Evolutionary conservation across 2,113 vertebrate genomes (phyloP).

Genomic region (Ciconia maguari): DNA sequence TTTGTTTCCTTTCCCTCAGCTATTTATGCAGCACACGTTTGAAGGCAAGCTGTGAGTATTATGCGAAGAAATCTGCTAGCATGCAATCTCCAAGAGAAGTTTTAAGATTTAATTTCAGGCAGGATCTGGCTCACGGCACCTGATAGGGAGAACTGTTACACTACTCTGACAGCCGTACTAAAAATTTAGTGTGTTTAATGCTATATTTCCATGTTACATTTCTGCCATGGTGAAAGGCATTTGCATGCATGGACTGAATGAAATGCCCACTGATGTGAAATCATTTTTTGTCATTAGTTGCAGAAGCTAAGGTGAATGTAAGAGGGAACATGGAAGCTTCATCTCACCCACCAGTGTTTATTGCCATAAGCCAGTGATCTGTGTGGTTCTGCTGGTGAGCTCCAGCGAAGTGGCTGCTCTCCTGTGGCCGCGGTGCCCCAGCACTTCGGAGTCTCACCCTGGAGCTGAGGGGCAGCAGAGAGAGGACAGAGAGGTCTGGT

Average conservation of each 20-base stretch:
- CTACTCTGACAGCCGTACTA: background rate
- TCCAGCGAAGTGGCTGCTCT: background rate
- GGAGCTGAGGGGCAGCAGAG: background rate
- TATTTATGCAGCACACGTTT: slow-evolving; percentile 22
- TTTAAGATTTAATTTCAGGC: slow-evolving; percentile 5
- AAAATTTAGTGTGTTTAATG: background rate
- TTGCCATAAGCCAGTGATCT: background rate
- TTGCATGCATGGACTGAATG: background rate
- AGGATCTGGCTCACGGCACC: background rate
- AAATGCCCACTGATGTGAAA: background rate
- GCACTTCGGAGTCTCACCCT: background rate
- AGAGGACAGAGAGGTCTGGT: background rate
- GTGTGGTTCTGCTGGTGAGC: background rate
- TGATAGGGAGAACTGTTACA: background rate
- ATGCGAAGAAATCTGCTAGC: slow-evolving; percentile 27
- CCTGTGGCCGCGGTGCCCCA: background rate
- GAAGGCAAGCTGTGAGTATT: slow-evolving; percentile 25
- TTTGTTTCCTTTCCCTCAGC: slow-evolving; percentile 25
- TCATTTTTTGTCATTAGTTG: background rate
- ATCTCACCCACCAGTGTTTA: background rate
- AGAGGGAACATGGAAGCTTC: background rate
- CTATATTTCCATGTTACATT: background rate
- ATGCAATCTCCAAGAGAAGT: background rate
- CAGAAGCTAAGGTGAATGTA: background rate
- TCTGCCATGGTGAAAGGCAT: background rate